These are phyloP conservation scores for Verasper variegatus DNA, from an alignment of 2,113 vertebrate species.

Conservation along the genomic window DNA sequence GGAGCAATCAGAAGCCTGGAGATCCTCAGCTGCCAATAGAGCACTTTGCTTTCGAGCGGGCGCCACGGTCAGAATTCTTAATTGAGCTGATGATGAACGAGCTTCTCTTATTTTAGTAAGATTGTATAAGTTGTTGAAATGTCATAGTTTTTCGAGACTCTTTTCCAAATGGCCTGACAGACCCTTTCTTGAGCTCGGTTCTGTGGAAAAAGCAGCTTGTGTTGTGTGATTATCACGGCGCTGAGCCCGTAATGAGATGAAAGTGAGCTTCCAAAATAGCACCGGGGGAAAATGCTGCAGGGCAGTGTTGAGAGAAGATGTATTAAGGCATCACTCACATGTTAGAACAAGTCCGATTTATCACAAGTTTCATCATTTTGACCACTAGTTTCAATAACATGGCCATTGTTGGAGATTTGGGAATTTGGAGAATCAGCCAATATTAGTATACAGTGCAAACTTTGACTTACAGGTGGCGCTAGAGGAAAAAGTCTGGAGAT, in stretches of 20 bases:
- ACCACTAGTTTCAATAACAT: neutral
- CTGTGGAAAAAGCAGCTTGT: neutral
- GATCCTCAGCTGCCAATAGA: slow-evolving; percentile 34
- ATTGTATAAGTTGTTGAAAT: neutral
- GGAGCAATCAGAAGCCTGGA: slow-evolving; percentile 10
- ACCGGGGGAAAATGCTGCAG: neutral
- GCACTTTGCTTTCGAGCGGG: neutral
- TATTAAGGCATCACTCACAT: neutral
- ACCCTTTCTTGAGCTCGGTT: slow-evolving; percentile 6
- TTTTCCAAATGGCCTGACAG: neutral
- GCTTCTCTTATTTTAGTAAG: neutral
- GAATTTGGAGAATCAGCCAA: no score
- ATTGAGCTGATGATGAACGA: neutral
- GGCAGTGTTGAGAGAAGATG: neutral
- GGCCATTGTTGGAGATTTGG: neutral
- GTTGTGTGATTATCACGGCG: neutral
- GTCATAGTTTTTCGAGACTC: neutral
- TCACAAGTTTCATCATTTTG: neutral
- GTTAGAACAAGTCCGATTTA: neutral
- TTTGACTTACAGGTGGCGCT: no score
- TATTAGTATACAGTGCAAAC: no score
- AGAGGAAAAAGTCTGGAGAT: no score
- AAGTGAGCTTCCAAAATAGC: slow-evolving; percentile 16
- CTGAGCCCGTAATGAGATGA: slow-evolving; percentile 21
- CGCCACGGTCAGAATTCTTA: neutral